Evolutionary conservation across 2,888 invertebrate species (phyloP), one percentile per base, ranked within the genome.

Genomic region (Drosophila peninsularis): DNA sequence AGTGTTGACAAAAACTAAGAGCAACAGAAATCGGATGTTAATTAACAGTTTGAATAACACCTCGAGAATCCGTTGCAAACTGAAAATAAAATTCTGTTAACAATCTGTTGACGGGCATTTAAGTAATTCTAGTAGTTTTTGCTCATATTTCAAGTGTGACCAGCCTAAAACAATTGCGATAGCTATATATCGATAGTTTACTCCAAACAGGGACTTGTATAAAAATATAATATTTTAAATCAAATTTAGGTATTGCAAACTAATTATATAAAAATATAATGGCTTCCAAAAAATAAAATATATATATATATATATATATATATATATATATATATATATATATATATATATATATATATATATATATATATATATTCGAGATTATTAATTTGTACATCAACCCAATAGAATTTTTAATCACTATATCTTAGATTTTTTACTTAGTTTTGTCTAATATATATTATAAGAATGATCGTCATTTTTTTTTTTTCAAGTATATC

Each of bases 1-100:
- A 75, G 62, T 75, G 75, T 75, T 75, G 76, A 75, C 75, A 75
- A 79, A 75, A 75, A 79, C 70, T 75, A 32, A 68, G 70, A 56
- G 61, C 67, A 73, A 78, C 55, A 78, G 57, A 78, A 44, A 27
- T 42, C 27, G 17, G 21, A 72, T 72, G 75, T 74, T 78, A 65
- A 37, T 49, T 73, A 78, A 73, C 78, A 74, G 66, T 24, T n/a
- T 13, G 4, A 14, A n/a, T 24, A 64, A 45, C 44, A 24, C 17
- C 11, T 19, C 19, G 4, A 21, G 32, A 32, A 27, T 32, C 30
- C 42, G 56, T 68, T 53, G 32, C 4, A 9, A 36, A 32, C 37
- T 45, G 17, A 9, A 45, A 45, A 62, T 63, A 10, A 44, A 13
- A 24, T 32, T 24, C 27, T 27, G 49, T 50, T 69, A 32, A 13